phyloP scores from a whole-genome alignment of 2,888 invertebrate species.

The Microctonus aethiopoides region DNA sequence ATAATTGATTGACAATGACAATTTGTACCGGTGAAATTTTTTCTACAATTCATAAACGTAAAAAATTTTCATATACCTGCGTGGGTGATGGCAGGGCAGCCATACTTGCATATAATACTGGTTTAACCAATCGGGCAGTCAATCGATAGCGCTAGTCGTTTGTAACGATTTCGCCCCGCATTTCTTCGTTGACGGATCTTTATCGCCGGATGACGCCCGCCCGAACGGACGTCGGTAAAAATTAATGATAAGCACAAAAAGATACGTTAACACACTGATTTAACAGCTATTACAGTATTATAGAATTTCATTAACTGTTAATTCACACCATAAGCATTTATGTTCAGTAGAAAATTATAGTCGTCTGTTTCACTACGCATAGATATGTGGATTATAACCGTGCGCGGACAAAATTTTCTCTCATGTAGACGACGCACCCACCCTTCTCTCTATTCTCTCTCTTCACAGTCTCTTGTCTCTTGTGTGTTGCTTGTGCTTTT shows the following conservation, averaged over 20 bases:
- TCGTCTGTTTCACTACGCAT: not conserved
- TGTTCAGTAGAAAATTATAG: not conserved
- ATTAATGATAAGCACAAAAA: conserved; percentile 1
- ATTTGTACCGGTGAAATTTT: conserved; percentile 26
- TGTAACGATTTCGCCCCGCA: conserved; percentile 49
- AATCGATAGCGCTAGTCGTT: conserved; percentile 60
- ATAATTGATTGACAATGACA: not conserved
- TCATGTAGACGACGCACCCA: not conserved
- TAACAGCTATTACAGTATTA: no score
- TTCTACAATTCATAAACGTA: conserved; percentile 48
- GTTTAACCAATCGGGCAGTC: conserved; percentile 62
- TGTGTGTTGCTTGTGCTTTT: not conserved
- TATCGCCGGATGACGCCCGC: conserved; percentile 28
- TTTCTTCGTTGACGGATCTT: conserved; percentile 38
- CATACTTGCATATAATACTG: conserved; percentile 73
- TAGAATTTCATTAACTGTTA: no score
- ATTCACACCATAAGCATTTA: not conserved
- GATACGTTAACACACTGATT: not conserved
- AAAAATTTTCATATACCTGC: conserved; percentile 73
- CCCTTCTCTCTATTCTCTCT: not conserved
- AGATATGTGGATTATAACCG: not conserved
- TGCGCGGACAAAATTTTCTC: not conserved
- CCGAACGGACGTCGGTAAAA: conserved; percentile 4
- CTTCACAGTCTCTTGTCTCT: not conserved
- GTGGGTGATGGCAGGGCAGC: conserved; percentile 87